These are phyloP conservation scores for Siniperca chuatsi DNA, from an alignment of 2,113 vertebrate genomes.

Conservation along the genomic window DNA sequence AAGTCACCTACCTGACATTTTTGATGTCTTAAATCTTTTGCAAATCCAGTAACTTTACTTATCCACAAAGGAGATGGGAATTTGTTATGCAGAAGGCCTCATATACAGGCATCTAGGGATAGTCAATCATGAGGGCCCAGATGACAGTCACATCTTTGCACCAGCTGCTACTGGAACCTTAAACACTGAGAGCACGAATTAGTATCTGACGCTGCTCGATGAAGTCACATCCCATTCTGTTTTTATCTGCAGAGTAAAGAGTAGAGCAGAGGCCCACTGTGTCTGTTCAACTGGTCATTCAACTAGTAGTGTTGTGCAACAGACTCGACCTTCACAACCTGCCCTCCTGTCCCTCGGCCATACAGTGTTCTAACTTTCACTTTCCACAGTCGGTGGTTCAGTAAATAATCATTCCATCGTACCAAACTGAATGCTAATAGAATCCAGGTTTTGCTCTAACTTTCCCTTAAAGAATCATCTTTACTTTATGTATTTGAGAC, in stretches of 20 bases:
- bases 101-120: neutral
- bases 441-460: too few species aligned
- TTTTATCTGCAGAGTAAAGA: neutral
- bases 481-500: too few species aligned
- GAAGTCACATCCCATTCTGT: neutral
- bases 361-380: neutral
- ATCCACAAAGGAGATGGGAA: neutral
- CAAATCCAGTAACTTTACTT: neutral
- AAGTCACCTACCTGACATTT: slow-evolving; percentile 65
- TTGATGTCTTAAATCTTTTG: neutral
- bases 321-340: neutral
- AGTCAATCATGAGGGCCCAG: neutral
- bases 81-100: too few species aligned
- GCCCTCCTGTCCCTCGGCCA: neutral
- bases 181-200: neutral
- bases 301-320: slow-evolving; percentile 58
- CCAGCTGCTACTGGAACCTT: neutral
- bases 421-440: neutral
- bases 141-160: neutral
- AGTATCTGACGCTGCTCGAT: neutral
- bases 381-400: neutral
- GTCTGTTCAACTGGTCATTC: slow-evolving; percentile 68
- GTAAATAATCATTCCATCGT: neutral
- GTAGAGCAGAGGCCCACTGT: neutral
- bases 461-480: too few species aligned